phyloP scores from a whole-genome alignment of 2,888 invertebrate genomes.

The Auanema sp. region DNA sequence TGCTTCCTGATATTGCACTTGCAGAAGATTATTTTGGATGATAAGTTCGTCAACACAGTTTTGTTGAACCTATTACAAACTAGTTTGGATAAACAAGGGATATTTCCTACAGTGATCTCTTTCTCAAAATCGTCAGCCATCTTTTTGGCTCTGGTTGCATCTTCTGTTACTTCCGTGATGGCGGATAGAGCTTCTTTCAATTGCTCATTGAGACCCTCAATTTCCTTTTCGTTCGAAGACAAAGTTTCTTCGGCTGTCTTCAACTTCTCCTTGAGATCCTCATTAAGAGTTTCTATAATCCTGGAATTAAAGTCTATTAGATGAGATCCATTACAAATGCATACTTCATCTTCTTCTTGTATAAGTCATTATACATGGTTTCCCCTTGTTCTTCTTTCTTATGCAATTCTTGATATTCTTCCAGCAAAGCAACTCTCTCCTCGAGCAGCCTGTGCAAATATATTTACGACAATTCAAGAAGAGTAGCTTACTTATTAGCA shows the following conservation, averaged over 20 bases:
- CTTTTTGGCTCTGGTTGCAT: conserved; percentile 31
- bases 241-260: conserved; percentile 19
- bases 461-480: background rate
- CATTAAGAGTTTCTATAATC: conserved; percentile 22
- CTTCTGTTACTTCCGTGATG: conserved; percentile 44
- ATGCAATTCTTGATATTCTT: conserved; percentile 30
- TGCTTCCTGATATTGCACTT: conserved; percentile 32
- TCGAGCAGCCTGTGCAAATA: conserved; percentile 9
- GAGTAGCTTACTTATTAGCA: background rate
- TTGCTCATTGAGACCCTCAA: conserved; percentile 18
- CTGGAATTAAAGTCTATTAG: conserved; percentile 1
- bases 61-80: conserved; percentile 17
- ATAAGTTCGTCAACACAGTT: conserved; percentile 46
- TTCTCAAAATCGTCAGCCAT: conserved; percentile 29
- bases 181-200: conserved; percentile 38
- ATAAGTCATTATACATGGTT: conserved; percentile 12
- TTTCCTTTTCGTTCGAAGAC: background rate
- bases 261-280: conserved; percentile 20
- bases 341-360: conserved; percentile 25
- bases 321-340: background rate
- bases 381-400: conserved; percentile 16
- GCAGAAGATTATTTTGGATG: conserved; percentile 40
- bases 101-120: conserved; percentile 26
- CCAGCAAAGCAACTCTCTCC: conserved; percentile 26
- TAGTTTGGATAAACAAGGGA: background rate